A percentile compares a stretch with the other conserved stretches of the same genome.
Conservation (phyloP, 2,888 invertebrate genomes). For the Carabus problematicus region DNA sequence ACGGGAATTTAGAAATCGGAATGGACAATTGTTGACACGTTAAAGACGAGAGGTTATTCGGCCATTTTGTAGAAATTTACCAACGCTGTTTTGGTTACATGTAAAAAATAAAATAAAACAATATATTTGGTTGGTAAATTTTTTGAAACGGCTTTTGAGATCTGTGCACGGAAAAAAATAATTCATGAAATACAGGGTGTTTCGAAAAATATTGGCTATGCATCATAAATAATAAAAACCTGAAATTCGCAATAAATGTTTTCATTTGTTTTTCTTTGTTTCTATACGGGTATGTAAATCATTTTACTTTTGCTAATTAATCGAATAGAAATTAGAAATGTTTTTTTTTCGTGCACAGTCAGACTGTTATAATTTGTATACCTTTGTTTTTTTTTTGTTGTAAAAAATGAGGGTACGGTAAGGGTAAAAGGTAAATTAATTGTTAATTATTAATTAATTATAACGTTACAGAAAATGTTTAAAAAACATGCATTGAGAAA, state of each 20-base stretch:
- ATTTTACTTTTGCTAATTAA: too few relatives aligned
- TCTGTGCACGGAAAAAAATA: conserved; percentile 19
- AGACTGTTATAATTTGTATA: too few relatives aligned
- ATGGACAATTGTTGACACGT: conserved; percentile 43
- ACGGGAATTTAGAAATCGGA: conserved; percentile 39
- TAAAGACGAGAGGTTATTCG: conserved; percentile 25
- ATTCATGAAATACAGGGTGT: not conserved
- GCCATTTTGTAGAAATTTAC: conserved; percentile 29
- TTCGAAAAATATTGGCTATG: too few relatives aligned
- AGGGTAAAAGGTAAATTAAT: conserved; percentile 52
- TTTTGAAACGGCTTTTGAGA: not conserved
- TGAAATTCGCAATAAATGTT: too few relatives aligned
- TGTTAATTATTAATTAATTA: conserved; percentile 52
- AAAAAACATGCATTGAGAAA: conserved; percentile 48
- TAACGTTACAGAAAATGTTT: conserved; percentile 48
- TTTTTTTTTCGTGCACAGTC: too few relatives aligned
- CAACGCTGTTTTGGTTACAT: conserved; percentile 6
- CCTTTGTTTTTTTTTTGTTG: conserved; percentile 29
- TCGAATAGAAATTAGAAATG: too few relatives aligned
- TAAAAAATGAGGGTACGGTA: conserved; percentile 51
- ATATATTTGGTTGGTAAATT: too few relatives aligned
- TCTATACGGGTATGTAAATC: too few relatives aligned
- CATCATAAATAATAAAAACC: too few relatives aligned
- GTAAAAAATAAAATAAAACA: too few relatives aligned
- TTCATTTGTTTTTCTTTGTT: too few relatives aligned